Percentiles rank a stretch among this genome's conserved stretches.
Evolutionary conservation across 2,113 vertebrate species (phyloP).

Genomic region (Gallinago paraguaiae): DNA sequence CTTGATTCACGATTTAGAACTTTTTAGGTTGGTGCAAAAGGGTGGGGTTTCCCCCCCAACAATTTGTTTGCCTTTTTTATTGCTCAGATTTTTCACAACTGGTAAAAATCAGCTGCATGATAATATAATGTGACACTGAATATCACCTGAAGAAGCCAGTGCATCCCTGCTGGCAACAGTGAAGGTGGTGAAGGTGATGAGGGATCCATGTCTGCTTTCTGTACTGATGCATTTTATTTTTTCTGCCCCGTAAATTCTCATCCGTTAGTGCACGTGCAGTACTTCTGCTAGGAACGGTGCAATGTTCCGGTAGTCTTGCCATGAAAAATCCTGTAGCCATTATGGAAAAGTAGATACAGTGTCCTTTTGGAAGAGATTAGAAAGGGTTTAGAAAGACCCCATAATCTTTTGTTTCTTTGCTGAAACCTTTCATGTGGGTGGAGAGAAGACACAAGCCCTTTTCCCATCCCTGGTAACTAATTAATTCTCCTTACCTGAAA

Average conservation of each 20-base stretch:
- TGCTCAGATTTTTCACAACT: neutral
- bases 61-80: neutral
- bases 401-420: neutral
- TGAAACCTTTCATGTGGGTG: neutral
- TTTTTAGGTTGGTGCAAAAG: neutral
- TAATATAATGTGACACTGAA: neutral
- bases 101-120: neutral
- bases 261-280: neutral
- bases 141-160: neutral
- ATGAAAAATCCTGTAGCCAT: neutral
- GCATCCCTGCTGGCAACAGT: neutral
- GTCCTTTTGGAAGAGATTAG: neutral
- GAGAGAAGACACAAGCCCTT: neutral
- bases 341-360: neutral
- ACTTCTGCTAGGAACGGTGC: neutral
- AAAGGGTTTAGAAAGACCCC: neutral
- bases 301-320: neutral
- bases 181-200: neutral
- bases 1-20: neutral
- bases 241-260: neutral
- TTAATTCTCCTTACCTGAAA: neutral
- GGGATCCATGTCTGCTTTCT: neutral
- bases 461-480: neutral
- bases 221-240: neutral
- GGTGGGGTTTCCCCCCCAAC: neutral